A percentile compares a stretch with the other conserved stretches of the same genome.
These are phyloP conservation scores for Halocynthia aurantium DNA, from an alignment of 23 tunicate species.

Conservation along the genomic window DNA sequence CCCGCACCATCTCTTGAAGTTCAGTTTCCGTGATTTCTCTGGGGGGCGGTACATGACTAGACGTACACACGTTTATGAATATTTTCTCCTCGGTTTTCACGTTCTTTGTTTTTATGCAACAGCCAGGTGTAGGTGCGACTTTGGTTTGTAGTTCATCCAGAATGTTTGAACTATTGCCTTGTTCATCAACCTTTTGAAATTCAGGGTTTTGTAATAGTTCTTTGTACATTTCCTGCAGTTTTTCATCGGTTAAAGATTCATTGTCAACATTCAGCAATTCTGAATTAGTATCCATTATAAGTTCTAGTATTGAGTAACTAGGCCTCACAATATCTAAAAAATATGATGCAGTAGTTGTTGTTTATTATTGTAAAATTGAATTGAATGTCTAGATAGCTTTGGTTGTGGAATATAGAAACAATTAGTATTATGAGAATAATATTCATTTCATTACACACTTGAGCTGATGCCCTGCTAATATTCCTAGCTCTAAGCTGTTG, in stretches of 20 bases:
- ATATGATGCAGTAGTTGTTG: too few species aligned
- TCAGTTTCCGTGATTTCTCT: slow-evolving; percentile 59
- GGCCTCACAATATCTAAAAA: too few species aligned
- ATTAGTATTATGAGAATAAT: too few species aligned
- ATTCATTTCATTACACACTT: too few species aligned
- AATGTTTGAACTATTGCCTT: background rate
- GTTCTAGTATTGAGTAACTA: too few species aligned
- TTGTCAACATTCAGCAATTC: too few species aligned
- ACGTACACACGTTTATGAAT: slow-evolving; percentile 82
- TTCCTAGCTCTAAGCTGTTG: too few species aligned
- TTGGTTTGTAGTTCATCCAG: slow-evolving; percentile 19
- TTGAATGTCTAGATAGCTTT: too few species aligned
- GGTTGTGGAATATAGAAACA: too few species aligned
- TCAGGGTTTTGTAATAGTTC: slow-evolving; percentile 33
- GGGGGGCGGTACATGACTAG: slow-evolving; percentile 75
- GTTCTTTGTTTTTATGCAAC: slow-evolving; percentile 74
- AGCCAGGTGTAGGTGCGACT: slow-evolving; percentile 90
- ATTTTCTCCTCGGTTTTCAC: slow-evolving; percentile 61
- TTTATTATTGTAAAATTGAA: too few species aligned
- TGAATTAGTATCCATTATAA: too few species aligned
- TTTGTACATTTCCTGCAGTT: slow-evolving; percentile 52
- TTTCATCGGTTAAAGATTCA: slow-evolving; percentile 1
- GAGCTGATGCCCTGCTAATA: too few species aligned
- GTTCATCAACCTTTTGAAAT: background rate
- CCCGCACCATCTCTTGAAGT: slow-evolving; percentile 45